Conservation (phyloP, 2,797 vertebrate species). For the Serranus cabrilla region DNA sequence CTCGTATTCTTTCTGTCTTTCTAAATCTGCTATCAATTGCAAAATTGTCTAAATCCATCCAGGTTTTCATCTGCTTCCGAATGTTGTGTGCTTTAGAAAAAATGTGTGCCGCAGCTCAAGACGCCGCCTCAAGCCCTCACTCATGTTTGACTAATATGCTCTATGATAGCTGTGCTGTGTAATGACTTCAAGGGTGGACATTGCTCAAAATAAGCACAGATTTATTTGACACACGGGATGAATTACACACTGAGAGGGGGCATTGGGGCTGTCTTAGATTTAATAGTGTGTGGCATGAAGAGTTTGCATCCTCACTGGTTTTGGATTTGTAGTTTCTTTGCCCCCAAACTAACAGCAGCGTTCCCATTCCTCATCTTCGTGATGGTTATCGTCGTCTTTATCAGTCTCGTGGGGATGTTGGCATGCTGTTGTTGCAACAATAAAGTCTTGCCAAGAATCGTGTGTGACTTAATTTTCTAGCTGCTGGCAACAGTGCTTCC, state of each 20-base stretch:
- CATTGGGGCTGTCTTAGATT: background rate
- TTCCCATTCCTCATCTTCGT: constrained; percentile 6
- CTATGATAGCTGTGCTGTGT: constrained; percentile 10
- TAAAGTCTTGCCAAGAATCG: background rate
- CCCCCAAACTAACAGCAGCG: background rate
- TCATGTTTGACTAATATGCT: constrained; percentile 32
- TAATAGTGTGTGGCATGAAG: background rate
- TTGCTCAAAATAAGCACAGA: constrained; percentile 19
- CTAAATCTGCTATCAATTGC: background rate
- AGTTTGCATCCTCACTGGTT: constrained; percentile 11
- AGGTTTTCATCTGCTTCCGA: background rate
- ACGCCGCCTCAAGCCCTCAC: background rate
- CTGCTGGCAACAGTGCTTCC: background rate
- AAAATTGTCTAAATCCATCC: background rate
- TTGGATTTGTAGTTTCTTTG: background rate
- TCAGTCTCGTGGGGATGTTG: background rate
- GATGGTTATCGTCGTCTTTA: background rate
- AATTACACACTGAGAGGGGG: constrained; percentile 6
- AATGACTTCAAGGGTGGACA: constrained; percentile 31
- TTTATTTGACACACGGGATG: constrained; percentile 26
- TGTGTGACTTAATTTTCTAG: background rate
- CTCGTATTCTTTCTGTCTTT: background rate
- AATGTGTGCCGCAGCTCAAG: constrained; percentile 14
- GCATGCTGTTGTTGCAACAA: background rate
- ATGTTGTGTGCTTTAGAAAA: constrained; percentile 1